Evolutionary conservation across 2,888 invertebrate genomes (phyloP).

Genomic region (Subacronicta megacephala): DNA sequence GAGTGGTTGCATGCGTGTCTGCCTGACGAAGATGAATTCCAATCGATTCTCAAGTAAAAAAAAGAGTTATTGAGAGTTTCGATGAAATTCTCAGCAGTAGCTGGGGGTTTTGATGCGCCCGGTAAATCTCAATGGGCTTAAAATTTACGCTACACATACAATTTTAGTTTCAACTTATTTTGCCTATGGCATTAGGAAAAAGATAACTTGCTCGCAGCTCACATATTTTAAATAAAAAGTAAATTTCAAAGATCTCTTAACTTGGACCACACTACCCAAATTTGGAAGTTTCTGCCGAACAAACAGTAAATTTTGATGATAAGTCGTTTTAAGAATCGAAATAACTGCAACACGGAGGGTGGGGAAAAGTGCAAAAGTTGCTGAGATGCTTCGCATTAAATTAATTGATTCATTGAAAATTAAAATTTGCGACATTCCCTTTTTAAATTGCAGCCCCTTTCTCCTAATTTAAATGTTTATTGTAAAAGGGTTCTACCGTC

Average conservation of each 20-base stretch:
- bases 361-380: conserved; percentile 62
- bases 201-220: too few species aligned
- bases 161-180: too few species aligned
- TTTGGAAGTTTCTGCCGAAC: conserved; percentile 70
- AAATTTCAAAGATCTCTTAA: conserved; percentile 7
- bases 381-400: conserved; percentile 52
- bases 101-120: too few species aligned
- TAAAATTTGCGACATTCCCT: conserved; percentile 27
- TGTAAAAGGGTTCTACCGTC: background rate
- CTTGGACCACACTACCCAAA: conserved; percentile 50
- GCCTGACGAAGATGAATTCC: too few species aligned
- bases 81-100: too few species aligned
- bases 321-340: conserved; percentile 82
- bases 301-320: conserved; percentile 82
- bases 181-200: too few species aligned
- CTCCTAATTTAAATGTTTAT: conserved; percentile 26
- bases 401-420: conserved; percentile 58
- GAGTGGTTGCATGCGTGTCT: too few species aligned
- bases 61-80: too few species aligned
- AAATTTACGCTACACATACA: too few species aligned
- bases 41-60: too few species aligned
- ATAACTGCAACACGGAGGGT: conserved; percentile 68
- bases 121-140: too few species aligned
- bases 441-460: conserved; percentile 20
- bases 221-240: too few species aligned